Conservation (phyloP, 2,797 vertebrate species). For the Rhabdophis nuchalis region DNA sequence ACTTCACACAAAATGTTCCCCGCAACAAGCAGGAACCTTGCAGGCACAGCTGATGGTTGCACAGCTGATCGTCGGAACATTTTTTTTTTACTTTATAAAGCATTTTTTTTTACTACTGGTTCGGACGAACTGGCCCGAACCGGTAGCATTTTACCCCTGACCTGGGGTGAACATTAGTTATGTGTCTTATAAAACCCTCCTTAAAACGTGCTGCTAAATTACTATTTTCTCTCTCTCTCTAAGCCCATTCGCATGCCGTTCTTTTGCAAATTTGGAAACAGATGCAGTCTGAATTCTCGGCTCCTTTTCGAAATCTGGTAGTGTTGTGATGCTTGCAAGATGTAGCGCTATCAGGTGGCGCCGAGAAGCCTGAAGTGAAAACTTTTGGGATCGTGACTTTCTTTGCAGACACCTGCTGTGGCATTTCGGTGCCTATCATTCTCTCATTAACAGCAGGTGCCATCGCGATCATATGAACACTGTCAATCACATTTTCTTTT, state of each 20-base stretch:
- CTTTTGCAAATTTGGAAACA: background rate
- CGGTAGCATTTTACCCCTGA: no score
- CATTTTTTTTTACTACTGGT: no score
- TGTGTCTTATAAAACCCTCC: background rate
- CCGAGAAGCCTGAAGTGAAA: constrained; percentile 65
- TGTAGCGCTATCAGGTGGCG: constrained; percentile 65
- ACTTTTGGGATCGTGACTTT: constrained; percentile 64
- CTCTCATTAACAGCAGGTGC: constrained; percentile 72
- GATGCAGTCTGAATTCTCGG: background rate
- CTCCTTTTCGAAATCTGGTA: constrained; percentile 62
- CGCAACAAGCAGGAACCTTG: no score
- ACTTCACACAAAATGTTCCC: no score
- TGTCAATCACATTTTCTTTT: constrained; percentile 64
- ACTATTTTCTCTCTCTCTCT: no score
- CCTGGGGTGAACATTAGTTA: background rate
- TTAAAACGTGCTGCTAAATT: background rate
- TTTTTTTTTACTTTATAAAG: no score
- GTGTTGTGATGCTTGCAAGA: constrained; percentile 68
- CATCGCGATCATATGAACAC: constrained; percentile 65
- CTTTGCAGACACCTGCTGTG: constrained; percentile 68
- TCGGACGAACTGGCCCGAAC: no score
- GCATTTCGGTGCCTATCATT: constrained; percentile 64
- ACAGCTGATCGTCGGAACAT: no score
- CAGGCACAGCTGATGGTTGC: no score
- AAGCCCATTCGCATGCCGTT: background rate